A percentile compares a stretch with the other conserved stretches of the same genome.
phyloP scores from a whole-genome alignment of 2,888 invertebrate genomes.

The Argyresthia albistria region DNA sequence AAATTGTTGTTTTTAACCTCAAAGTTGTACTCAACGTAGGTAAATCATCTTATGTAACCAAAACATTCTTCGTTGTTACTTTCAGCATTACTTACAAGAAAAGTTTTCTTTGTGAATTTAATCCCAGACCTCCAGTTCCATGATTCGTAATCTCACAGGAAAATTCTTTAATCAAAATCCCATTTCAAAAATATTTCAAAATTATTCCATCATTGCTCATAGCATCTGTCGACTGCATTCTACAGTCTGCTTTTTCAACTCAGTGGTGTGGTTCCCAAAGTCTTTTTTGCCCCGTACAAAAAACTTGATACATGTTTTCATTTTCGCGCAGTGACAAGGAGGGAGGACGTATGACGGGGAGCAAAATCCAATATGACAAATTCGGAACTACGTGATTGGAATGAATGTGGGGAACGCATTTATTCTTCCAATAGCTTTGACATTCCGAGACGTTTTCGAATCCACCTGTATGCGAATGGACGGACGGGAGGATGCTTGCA shows the following conservation, averaged over 20 bases:
- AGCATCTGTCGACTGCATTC: background rate
- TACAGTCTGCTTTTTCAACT: background rate
- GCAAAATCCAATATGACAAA: slow-evolving; percentile 72
- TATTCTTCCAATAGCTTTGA: slow-evolving; percentile 39
- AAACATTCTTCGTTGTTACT: too few species aligned
- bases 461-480: slow-evolving; percentile 27
- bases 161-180: too few species aligned
- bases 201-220: background rate
- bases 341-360: slow-evolving; percentile 54
- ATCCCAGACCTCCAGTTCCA: too few species aligned
- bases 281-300: slow-evolving; percentile 5
- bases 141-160: too few species aligned
- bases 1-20: too few species aligned
- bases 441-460: slow-evolving; percentile 16
- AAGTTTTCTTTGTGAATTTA: too few species aligned
- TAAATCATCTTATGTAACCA: too few species aligned
- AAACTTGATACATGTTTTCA: slow-evolving; percentile 62
- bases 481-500: background rate
- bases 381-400: slow-evolving; percentile 69
- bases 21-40: too few species aligned
- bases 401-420: slow-evolving; percentile 50
- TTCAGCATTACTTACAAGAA: too few species aligned
- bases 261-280: background rate
- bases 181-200: background rate
- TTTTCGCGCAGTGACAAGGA: slow-evolving; percentile 61